These are phyloP conservation scores for Melieria crassipennis DNA, from an alignment of 2,888 invertebrate species.

Conservation along the genomic window DNA sequence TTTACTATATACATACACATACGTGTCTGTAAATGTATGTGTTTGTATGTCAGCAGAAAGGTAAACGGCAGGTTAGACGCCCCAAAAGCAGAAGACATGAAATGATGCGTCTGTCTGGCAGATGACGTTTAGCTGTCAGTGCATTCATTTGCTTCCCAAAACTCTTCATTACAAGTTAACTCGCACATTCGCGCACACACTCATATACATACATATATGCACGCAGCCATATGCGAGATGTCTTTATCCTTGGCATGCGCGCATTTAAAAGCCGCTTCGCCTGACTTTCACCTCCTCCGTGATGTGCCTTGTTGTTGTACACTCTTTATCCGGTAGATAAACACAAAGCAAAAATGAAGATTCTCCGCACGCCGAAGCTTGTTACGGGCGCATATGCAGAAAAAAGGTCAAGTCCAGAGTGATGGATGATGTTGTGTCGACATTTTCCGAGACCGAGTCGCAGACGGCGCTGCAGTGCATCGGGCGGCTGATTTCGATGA, in stretches of 20 bases:
- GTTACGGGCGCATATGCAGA: conserved; percentile 41
- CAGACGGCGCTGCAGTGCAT: conserved; percentile 12
- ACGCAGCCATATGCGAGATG: neutral
- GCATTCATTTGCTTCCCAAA: conserved; percentile 33
- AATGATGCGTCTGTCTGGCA: conserved; percentile 32
- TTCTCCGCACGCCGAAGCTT: neutral
- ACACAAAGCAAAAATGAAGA: conserved; percentile 1
- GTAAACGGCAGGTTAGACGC: neutral
- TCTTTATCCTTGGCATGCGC: conserved; percentile 47
- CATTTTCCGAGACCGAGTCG: conserved; percentile 44
- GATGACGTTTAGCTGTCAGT: conserved; percentile 54
- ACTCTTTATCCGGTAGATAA: neutral
- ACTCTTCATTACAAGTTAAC: conserved; percentile 28
- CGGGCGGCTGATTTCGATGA: conserved; percentile 26
- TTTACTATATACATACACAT: conserved; percentile 30
- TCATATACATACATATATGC: neutral
- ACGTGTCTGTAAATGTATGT: conserved; percentile 11
- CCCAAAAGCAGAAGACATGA: neutral
- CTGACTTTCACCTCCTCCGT: conserved; percentile 12
- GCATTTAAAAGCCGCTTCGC: conserved; percentile 23
- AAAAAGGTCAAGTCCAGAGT: conserved; percentile 67
- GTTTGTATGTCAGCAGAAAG: conserved; percentile 1
- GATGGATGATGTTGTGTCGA: conserved; percentile 64
- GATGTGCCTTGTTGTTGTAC: neutral
- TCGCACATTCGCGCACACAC: neutral